A percentile compares a stretch with the other conserved stretches of the same genome.
These are phyloP conservation scores for Phortica okadai DNA, from an alignment of 2,888 invertebrate genomes.

Conservation along the genomic window DNA sequence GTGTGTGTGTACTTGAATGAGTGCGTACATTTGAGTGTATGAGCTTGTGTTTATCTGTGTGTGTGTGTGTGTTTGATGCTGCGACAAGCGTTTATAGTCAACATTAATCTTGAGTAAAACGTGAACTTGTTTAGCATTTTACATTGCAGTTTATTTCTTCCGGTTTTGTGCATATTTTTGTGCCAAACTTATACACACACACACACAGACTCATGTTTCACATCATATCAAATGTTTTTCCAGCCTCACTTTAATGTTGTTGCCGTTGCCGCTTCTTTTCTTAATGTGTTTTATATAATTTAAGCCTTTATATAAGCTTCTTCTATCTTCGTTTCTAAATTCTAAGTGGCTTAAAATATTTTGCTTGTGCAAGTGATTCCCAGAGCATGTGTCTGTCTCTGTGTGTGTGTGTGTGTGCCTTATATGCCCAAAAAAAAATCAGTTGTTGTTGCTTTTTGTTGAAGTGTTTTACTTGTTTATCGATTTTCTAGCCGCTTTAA, in stretches of 20 bases:
- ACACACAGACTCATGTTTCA: too few species aligned
- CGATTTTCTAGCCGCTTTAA: constrained; percentile 27
- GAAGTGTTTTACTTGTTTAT: constrained; percentile 12
- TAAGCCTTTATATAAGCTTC: constrained; percentile 21
- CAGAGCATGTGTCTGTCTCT: constrained; percentile 32
- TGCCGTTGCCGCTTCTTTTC: neutral
- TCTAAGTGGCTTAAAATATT: constrained; percentile 7
- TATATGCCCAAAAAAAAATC: neutral
- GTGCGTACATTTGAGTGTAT: neutral
- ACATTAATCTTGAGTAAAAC: neutral
- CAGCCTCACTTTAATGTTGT: neutral
- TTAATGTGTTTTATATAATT: neutral
- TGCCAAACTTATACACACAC: neutral
- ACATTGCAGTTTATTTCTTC: neutral
- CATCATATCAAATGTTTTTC: too few species aligned
- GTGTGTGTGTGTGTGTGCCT: constrained; percentile 34
- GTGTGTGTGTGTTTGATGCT: neutral
- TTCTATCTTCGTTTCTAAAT: neutral
- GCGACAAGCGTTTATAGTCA: neutral
- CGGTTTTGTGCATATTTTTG: neutral
- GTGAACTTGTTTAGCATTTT: neutral
- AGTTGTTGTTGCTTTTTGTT: neutral
- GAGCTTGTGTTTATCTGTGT: neutral
- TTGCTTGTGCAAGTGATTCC: constrained; percentile 7
- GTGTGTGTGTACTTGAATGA: neutral